Percentiles rank a stretch among this genome's conserved stretches.
Conservation (phyloP, 2,113 vertebrate genomes). For the Siphamia tubifer region DNA sequence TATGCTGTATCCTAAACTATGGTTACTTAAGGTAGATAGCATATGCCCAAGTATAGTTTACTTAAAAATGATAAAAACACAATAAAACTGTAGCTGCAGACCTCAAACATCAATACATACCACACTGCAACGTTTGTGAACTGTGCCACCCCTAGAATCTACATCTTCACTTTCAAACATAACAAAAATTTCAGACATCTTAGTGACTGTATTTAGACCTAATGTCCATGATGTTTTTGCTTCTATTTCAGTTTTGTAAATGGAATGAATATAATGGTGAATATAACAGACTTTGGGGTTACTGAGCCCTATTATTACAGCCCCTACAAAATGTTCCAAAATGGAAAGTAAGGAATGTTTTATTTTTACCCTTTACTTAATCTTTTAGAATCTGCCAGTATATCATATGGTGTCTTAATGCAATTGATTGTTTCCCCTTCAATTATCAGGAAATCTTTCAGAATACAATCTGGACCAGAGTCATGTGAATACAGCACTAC, state of each 20-base stretch:
- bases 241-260: conserved; percentile 86
- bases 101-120: too few species aligned
- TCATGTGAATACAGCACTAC: conserved; percentile 57
- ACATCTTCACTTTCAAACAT: too few species aligned
- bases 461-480: conserved; percentile 21
- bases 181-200: background rate
- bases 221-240: background rate
- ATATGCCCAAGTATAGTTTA: too few species aligned
- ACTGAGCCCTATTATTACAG: conserved; percentile 53
- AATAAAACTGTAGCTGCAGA: too few species aligned
- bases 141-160: too few species aligned
- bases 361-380: background rate
- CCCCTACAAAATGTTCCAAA: conserved; percentile 68
- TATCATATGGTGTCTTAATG: background rate
- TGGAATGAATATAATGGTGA: conserved; percentile 56
- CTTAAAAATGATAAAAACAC: too few species aligned
- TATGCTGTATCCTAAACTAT: too few species aligned
- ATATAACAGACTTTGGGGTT: conserved; percentile 40
- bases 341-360: conserved; percentile 79
- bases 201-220: background rate
- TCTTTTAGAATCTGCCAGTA: background rate
- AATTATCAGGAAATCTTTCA: conserved; percentile 59
- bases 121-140: too few species aligned
- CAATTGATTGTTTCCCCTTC: background rate
- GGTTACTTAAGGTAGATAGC: too few species aligned